A percentile compares a stretch with the other conserved stretches of the same genome.
Evolutionary conservation across 92 coral and sea anemone genomes (phyloP).

Genomic region (Palythoa grandiflora): DNA sequence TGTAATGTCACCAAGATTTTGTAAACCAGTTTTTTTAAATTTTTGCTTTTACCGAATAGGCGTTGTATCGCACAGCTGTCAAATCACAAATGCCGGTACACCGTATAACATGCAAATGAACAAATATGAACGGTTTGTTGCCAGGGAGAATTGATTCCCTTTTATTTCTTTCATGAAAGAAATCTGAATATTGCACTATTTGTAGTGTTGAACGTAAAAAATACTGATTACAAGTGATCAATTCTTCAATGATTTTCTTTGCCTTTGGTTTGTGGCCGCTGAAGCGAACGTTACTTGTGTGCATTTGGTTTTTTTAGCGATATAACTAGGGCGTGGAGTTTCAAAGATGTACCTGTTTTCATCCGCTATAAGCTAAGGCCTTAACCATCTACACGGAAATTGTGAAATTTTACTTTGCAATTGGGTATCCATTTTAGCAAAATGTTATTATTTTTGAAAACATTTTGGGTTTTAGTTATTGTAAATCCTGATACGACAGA

Average conservation of each 20-base stretch:
- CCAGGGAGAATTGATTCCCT: not conserved
- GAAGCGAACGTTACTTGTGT: not conserved
- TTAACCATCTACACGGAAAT: too few relatives aligned
- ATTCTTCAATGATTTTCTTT: not conserved
- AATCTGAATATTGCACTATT: not conserved
- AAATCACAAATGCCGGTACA: not conserved
- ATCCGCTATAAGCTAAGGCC: too few relatives aligned
- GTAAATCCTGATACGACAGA: too few relatives aligned
- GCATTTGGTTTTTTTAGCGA: not conserved
- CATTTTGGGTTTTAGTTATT: too few relatives aligned
- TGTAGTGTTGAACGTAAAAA: not conserved
- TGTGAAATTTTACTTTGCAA: too few relatives aligned
- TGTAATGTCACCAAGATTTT: not conserved
- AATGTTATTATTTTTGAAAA: too few relatives aligned
- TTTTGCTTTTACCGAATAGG: not conserved
- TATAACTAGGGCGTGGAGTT: not conserved
- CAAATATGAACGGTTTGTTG: conserved; percentile 3
- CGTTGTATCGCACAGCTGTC: conserved; percentile 22
- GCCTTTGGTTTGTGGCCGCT: not conserved
- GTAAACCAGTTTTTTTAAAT: not conserved
- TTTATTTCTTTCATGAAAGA: not conserved
- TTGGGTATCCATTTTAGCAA: too few relatives aligned
- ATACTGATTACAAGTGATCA: not conserved
- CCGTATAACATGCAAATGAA: not conserved
- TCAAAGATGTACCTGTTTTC: not conserved